Conservation (phyloP, 2,888 invertebrate species). For the Deroplatys truncata region DNA sequence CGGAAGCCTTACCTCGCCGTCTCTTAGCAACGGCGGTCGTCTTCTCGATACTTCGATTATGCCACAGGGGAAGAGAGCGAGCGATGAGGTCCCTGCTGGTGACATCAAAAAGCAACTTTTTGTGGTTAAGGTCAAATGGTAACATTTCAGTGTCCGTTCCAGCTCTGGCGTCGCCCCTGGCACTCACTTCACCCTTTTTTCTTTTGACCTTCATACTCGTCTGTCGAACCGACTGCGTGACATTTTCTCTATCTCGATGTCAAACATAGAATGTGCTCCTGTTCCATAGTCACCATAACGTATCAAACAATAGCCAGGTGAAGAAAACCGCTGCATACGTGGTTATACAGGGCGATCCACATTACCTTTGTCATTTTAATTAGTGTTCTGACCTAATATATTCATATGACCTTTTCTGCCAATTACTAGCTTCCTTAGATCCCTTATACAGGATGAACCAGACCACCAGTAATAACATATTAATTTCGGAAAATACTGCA, state of each 20-base stretch:
- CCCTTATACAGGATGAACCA: too few species aligned
- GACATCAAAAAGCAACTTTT: neutral
- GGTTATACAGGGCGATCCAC: too few species aligned
- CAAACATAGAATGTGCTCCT: neutral
- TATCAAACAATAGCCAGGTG: too few species aligned
- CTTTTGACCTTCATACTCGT: neutral
- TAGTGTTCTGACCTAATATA: too few species aligned
- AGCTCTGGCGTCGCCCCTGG: neutral
- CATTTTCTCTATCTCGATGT: neutral
- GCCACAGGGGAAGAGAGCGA: neutral
- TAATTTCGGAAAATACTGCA: too few species aligned
- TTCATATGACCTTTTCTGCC: too few species aligned
- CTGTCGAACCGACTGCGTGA: neutral
- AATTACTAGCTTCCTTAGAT: too few species aligned
- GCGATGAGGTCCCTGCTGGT: neutral
- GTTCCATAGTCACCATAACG: too few species aligned
- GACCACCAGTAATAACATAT: too few species aligned
- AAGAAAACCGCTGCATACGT: too few species aligned
- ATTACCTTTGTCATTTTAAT: too few species aligned
- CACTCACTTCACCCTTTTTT: neutral
- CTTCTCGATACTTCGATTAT: neutral
- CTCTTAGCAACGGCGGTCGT: neutral
- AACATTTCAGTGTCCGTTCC: neutral
- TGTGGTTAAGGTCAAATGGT: neutral
- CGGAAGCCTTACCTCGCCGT: neutral